These are phyloP conservation scores for Drosophila meridiana DNA, from an alignment of 2,888 invertebrate species.

Conservation along the genomic window DNA sequence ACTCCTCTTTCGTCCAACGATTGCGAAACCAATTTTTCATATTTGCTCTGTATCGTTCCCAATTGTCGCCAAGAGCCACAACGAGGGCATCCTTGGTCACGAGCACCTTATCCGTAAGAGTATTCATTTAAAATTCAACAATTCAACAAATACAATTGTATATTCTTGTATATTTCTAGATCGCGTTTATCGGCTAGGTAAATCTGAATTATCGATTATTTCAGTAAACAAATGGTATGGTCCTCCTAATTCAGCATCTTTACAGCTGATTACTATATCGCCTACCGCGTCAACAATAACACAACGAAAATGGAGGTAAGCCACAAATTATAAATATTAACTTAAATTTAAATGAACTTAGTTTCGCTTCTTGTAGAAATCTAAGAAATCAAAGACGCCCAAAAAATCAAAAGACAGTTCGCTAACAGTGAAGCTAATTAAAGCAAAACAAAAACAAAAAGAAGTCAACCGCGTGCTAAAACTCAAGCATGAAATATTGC, in stretches of 20 bases:
- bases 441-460: constrained; percentile 63
- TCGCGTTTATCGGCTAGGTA: background rate
- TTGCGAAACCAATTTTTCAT: constrained; percentile 92
- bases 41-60: constrained; percentile 89
- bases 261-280: constrained; percentile 2
- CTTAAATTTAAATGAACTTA: background rate
- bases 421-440: constrained; percentile 45
- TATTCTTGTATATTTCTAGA: background rate
- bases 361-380: constrained; percentile 38
- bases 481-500: constrained; percentile 70
- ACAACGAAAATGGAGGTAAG: constrained; percentile 45
- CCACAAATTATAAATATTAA: background rate
- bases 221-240: constrained; percentile 2
- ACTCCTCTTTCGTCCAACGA: constrained; percentile 92
- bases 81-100: constrained; percentile 80
- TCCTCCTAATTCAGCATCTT: background rate
- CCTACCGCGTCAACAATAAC: constrained; percentile 29
- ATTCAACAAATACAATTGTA: background rate
- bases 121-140: constrained; percentile 57
- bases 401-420: constrained; percentile 65
- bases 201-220: constrained; percentile 25
- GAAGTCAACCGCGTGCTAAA: constrained; percentile 74
- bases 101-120: constrained; percentile 79
- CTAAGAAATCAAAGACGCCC: constrained; percentile 55
- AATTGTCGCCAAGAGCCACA: constrained; percentile 88